Evolutionary conservation across 1,140 invertebrate species (phyloP).

Genomic region (Ostrea edulis): DNA sequence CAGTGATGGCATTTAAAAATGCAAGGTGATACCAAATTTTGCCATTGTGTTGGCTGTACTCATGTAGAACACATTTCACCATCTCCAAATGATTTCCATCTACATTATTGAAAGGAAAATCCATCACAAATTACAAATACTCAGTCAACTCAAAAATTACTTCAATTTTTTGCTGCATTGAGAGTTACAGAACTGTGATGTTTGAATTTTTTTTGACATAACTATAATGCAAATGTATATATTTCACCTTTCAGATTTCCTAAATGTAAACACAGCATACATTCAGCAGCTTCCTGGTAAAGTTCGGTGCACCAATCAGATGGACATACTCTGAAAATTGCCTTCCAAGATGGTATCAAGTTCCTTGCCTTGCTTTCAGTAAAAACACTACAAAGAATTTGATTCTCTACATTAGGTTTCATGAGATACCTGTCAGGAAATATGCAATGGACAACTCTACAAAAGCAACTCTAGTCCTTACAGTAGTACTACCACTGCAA

Average conservation of each 20-base stretch:
- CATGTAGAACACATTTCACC: not conserved
- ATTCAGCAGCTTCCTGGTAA: not conserved
- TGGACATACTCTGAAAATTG: not conserved
- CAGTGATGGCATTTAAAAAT: slow-evolving; percentile 16
- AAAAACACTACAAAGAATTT: not conserved
- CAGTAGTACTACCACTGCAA: too few relatives aligned
- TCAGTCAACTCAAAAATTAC: too few relatives aligned
- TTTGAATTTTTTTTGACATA: too few relatives aligned
- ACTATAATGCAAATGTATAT: too few relatives aligned
- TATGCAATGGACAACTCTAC: too few relatives aligned
- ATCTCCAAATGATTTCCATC: not conserved
- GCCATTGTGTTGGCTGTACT: not conserved
- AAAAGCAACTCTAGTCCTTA: too few relatives aligned
- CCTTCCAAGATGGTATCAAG: not conserved
- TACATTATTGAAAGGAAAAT: not conserved
- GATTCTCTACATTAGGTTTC: not conserved
- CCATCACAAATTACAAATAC: not conserved
- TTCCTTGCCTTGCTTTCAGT: slow-evolving; percentile 30
- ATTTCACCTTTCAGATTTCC: not conserved
- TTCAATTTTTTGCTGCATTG: too few relatives aligned
- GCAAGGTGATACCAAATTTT: slow-evolving; percentile 9
- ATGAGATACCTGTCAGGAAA: too few relatives aligned
- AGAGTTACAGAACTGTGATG: too few relatives aligned
- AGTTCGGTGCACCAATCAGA: not conserved
- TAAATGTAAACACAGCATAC: not conserved